Evolutionary conservation across 2,888 invertebrate species (phyloP).

Genomic region (Helicoverpa assulta): DNA sequence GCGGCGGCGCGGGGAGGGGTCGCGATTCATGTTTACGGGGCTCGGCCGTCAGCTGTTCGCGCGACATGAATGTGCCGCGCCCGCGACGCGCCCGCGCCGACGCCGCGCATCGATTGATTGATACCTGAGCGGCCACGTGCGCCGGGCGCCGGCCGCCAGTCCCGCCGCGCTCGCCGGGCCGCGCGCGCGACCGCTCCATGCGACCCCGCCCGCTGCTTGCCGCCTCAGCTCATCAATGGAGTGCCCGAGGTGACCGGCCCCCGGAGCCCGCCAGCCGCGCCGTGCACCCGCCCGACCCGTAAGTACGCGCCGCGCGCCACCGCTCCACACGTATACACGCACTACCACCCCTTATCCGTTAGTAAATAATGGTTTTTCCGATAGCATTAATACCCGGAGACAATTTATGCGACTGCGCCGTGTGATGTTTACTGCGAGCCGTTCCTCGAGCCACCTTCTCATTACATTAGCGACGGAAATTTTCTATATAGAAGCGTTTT

Average conservation of each 20-base stretch:
- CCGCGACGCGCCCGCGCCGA: conserved; percentile 77
- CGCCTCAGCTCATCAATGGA: conserved; percentile 82
- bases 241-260: conserved; percentile 83
- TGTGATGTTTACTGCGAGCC: conserved; percentile 78
- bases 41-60: conserved; percentile 88
- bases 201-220: conserved; percentile 69
- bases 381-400: conserved; percentile 74
- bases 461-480: conserved; percentile 77
- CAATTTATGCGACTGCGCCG: conserved; percentile 80
- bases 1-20: conserved; percentile 56
- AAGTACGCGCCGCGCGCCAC: conserved; percentile 60
- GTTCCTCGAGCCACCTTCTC: conserved; percentile 68
- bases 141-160: conserved; percentile 77
- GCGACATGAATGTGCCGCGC: conserved; percentile 87
- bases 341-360: conserved; percentile 67
- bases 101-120: conserved; percentile 86
- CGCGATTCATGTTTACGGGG: conserved; percentile 89
- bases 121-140: conserved; percentile 81
- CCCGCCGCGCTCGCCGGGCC: conserved; percentile 81
- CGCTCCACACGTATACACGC: conserved; percentile 67
- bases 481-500: conserved; percentile 74
- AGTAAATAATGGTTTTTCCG: conserved; percentile 78
- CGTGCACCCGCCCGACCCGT: conserved; percentile 63
- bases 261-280: conserved; percentile 64
- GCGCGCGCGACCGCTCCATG: conserved; percentile 77